phyloP scores from a whole-genome alignment of 2,113 vertebrate genomes.

The Ageneiosus marmoratus region DNA sequence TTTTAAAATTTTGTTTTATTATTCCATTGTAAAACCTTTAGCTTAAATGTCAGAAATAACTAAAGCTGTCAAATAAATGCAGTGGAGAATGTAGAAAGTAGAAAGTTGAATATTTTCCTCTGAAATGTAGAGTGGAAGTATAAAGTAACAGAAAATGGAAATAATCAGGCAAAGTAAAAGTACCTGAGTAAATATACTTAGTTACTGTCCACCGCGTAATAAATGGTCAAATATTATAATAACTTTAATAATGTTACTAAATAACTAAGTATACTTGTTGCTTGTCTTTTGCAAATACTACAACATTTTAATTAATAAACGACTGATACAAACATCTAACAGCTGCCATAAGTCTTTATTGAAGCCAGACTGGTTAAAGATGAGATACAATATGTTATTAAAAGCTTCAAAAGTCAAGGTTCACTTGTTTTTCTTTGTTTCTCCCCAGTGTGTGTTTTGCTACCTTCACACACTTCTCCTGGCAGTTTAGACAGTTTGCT shows the following conservation, averaged over 20 bases:
- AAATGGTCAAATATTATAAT: not conserved
- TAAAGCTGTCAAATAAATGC: too few relatives aligned
- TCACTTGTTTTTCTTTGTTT: not conserved
- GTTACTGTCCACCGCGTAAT: too few relatives aligned
- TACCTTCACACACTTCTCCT: not conserved
- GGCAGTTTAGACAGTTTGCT: constrained; percentile 17
- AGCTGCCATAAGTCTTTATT: not conserved
- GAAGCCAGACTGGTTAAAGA: too few relatives aligned
- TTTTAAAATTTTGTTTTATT: too few relatives aligned
- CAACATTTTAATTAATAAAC: not conserved
- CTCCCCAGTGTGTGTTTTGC: not conserved
- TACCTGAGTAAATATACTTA: too few relatives aligned
- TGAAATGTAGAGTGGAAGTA: too few relatives aligned
- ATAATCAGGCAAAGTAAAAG: too few relatives aligned
- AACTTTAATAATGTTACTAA: not conserved
- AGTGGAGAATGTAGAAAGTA: too few relatives aligned
- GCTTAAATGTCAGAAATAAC: too few relatives aligned
- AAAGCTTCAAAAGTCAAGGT: not conserved
- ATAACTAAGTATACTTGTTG: not conserved
- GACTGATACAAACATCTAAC: not conserved
- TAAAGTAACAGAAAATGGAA: too few relatives aligned
- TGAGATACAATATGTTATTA: not conserved
- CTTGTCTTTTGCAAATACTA: not conserved
- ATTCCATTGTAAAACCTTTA: too few relatives aligned
- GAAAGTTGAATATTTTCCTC: too few relatives aligned